A percentile compares a stretch with the other conserved stretches of the same genome.
Conservation (phyloP, 2,888 invertebrate species). For the Cosmia trapezina region DNA sequence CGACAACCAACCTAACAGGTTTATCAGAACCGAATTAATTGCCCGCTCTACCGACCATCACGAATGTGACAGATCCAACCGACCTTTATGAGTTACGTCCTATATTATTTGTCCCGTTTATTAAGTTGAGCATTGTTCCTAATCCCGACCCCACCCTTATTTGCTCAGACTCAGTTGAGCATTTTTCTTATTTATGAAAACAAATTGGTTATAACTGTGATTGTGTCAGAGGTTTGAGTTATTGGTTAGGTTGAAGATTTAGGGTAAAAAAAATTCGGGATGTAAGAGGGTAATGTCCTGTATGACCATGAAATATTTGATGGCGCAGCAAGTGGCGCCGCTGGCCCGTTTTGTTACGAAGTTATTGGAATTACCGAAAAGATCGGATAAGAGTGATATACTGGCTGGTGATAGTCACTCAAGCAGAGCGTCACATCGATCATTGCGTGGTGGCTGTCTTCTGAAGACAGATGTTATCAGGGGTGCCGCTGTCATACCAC, state of each 20-base stretch:
- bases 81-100: slow-evolving; percentile 53
- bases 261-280: background rate
- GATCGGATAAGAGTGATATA: background rate
- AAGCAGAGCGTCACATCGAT: background rate
- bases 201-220: slow-evolving; percentile 44
- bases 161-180: slow-evolving; percentile 28
- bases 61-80: slow-evolving; percentile 56
- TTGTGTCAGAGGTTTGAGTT: slow-evolving; percentile 45
- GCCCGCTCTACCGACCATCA: slow-evolving; percentile 27
- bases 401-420: background rate
- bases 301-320: slow-evolving; percentile 9
- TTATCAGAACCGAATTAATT: slow-evolving; percentile 55
- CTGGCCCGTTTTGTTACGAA: background rate
- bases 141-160: slow-evolving; percentile 13
- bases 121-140: slow-evolving; percentile 45
- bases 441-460: background rate
- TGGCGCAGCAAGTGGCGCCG: background rate
- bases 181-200: slow-evolving; percentile 52
- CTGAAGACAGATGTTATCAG: background rate
- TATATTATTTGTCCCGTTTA: slow-evolving; percentile 49
- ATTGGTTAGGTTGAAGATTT: slow-evolving; percentile 29
- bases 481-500: background rate
- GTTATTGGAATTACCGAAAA: background rate
- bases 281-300: background rate
- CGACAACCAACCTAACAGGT: slow-evolving; percentile 31